Base-by-base conservation (phyloP, 2,797 vertebrate genomes). In the Gephyroberyx darwinii region DNA sequence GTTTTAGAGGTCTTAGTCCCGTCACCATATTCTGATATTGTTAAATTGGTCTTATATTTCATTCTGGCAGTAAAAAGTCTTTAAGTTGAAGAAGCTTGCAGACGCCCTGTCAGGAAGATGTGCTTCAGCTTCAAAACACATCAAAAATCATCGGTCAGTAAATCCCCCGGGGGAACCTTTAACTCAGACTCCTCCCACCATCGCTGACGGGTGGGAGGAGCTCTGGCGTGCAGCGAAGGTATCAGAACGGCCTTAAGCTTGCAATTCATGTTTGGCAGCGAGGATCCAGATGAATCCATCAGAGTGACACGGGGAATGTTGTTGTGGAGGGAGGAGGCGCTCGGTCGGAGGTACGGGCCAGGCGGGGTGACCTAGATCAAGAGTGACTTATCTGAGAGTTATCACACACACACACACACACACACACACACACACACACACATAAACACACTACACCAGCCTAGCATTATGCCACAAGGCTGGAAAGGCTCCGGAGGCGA, bases 201-300 rank as follows among this genome's bases (percentile, higher is more conserved):
- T 58, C 12, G 54, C 14, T 65, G 67, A 78, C 0, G 12, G 64
- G 81, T 64, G 5, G 51, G 8, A 5, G 26, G 22, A 26, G 62
- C 33, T 13, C 1, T 39, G 35, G 0, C 48, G 7, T 52, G 53
- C 67, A 37, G 72, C 56, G 1, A 0, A 19, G 54, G 37, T 3
- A 68, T 70, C 16, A 14, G 76, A 71, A 60, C 14, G 47, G 31
- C 16, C n/a, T n/a, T n/a, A n/a, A n/a, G 53, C 72, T 69, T 52
- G 50, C 41, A 19, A 26, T 26, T 26, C 26, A 26, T 26, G 64
- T 67, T 63, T 65, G 2, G 52, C 64, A 6, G 58, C 1, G 33
- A 72, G 51, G 6, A 41, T 61, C 65, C 50, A 33, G 19, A 65
- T 14, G 4, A 47, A 66, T 77, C 67, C 54, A 67, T 85, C 71